Evolutionary conservation across 1,140 invertebrate genomes (phyloP).

Genomic region (Venturia canescens): DNA sequence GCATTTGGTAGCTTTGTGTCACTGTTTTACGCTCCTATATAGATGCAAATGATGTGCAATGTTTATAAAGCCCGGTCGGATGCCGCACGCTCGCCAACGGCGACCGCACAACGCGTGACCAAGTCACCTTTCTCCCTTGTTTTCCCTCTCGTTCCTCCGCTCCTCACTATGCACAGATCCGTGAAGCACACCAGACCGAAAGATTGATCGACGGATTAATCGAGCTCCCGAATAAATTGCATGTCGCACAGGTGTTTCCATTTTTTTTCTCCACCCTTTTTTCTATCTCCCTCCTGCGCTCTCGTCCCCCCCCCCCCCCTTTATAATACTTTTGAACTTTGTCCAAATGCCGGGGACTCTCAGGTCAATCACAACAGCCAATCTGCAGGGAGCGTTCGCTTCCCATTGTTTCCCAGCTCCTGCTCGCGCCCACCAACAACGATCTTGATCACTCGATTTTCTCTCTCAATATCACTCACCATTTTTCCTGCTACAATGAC

Average conservation of each 20-base stretch:
- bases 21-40: neutral
- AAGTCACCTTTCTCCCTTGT: too few species aligned
- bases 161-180: neutral
- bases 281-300: neutral
- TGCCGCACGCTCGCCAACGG: neutral
- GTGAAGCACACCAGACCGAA: neutral
- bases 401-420: too few species aligned
- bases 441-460: too few species aligned
- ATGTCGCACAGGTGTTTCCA: constrained; percentile 33
- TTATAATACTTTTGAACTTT: neutral
- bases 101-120: neutral
- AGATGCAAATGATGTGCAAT: constrained; percentile 30
- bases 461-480: too few species aligned
- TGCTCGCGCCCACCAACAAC: too few species aligned
- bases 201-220: constrained; percentile 41
- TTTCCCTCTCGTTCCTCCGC: too few species aligned
- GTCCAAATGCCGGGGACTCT: too few species aligned
- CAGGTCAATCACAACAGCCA: too few species aligned
- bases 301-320: neutral
- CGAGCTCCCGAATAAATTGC: constrained; percentile 29
- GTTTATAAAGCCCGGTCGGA: constrained; percentile 28
- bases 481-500: too few species aligned
- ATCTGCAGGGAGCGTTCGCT: too few species aligned
- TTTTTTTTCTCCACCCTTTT: neutral
- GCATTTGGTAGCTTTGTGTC: neutral